Evolutionary conservation across 2,113 vertebrate species (phyloP).

Genomic region (Xyrauchen texanus): DNA sequence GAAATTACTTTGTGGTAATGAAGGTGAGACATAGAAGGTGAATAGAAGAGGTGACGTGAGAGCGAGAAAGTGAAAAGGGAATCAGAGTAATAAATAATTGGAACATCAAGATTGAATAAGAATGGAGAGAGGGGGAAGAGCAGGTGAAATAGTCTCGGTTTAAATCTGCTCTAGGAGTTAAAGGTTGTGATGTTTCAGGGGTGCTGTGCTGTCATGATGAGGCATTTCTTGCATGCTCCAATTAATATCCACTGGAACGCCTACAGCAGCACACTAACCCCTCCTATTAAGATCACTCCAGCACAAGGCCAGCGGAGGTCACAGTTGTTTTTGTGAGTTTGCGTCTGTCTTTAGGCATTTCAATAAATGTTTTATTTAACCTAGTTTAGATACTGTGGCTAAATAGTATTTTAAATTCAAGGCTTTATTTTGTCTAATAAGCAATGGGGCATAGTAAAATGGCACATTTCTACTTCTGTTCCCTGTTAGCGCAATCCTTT

Average conservation of each 20-base stretch:
- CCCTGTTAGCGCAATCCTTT: too few species aligned
- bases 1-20: conserved; percentile 33
- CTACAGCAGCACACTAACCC: conserved; percentile 3
- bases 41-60: conserved; percentile 6
- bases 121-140: neutral
- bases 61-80: neutral
- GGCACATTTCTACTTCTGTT: neutral
- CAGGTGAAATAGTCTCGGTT: conserved; percentile 8
- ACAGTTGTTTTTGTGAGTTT: neutral
- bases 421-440: neutral
- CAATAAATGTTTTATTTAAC: neutral
- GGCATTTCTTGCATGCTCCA: neutral
- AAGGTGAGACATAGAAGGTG: conserved; percentile 19
- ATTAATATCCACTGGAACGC: conserved; percentile 18
- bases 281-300: conserved; percentile 20
- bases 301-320: neutral
- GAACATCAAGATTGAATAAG: conserved; percentile 21
- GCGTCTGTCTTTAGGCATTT: conserved; percentile 18
- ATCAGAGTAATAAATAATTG: conserved; percentile 23
- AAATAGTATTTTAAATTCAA: neutral
- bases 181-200: neutral
- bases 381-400: neutral
- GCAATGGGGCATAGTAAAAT: neutral
- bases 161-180: conserved; percentile 24
- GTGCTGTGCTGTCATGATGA: neutral